A percentile compares a stretch with the other conserved stretches of the same genome.
These are phyloP conservation scores for Bufotes viridis DNA, from an alignment of 2,797 vertebrate genomes.

Conservation along the genomic window DNA sequence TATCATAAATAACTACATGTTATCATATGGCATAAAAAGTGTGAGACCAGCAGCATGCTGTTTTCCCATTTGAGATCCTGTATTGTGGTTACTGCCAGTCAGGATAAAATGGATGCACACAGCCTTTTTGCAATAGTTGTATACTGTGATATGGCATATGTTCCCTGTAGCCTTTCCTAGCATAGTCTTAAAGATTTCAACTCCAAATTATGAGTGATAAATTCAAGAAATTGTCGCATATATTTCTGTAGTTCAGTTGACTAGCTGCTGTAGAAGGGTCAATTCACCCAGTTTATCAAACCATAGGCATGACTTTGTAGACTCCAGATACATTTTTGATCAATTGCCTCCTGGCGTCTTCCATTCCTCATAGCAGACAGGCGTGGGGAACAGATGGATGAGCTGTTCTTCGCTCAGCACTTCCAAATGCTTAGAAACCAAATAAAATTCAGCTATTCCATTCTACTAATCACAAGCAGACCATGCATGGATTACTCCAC, in stretches of 20 bases:
- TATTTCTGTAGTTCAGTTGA: slow-evolving; percentile 27
- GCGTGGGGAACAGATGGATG: slow-evolving; percentile 51
- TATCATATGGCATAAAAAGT: no score
- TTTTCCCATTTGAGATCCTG: no score
- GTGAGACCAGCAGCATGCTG: no score
- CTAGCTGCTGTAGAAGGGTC: slow-evolving; percentile 17
- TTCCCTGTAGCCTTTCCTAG: background rate
- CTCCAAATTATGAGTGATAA: slow-evolving; percentile 7
- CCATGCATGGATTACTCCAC: slow-evolving; percentile 54
- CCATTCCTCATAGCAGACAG: slow-evolving; percentile 55
- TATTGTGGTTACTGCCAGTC: no score
- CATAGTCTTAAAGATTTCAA: background rate
- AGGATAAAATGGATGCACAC: no score
- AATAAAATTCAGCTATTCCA: slow-evolving; percentile 50
- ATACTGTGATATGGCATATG: background rate
- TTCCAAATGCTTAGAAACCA: slow-evolving; percentile 56
- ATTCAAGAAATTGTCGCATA: slow-evolving; percentile 11
- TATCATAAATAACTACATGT: no score
- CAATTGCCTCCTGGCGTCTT: slow-evolving; percentile 49
- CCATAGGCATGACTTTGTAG: slow-evolving; percentile 41
- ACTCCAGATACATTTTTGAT: slow-evolving; percentile 38
- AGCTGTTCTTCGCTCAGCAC: slow-evolving; percentile 48
- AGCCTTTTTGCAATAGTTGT: background rate
- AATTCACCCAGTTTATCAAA: slow-evolving; percentile 49
- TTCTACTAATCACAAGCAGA: slow-evolving; percentile 58